Base-by-base conservation (phyloP, 2,888 invertebrate genomes). In the Aromia moschata region DNA sequence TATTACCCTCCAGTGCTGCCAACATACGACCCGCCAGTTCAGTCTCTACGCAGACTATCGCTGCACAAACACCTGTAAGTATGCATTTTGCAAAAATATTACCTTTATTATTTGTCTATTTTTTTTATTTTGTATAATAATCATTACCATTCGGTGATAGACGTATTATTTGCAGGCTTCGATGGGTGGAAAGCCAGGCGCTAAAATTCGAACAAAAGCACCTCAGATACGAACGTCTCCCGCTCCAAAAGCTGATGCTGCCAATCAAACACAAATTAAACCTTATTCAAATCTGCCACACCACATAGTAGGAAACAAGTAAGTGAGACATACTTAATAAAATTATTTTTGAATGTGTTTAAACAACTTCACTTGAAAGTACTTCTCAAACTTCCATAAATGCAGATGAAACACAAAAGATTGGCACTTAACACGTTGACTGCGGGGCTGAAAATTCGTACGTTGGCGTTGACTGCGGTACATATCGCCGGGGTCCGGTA, bases 41-140 rank as follows among this genome's bases (percentile, higher is more conserved):
- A 0, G 93, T 94, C 9, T 93, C 93, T 3, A 94, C 94, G 0
- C 94, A 94, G 80, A 94, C 94, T 0, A 79, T 79, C 53, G 80
- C 78, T 44, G 85, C 84, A 47, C 87, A 86, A 74, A 80, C 84
- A 0, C 85, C 85, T 76, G 86, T 85, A 74, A 68, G 74, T 70
- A 52, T 57, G 41, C 52, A 18, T n/a, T 58, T 33, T 25, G 7
- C 4, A 33, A 33, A 40, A 46, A 45, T 49, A 41, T 25, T 36
- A 20, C 3, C 14, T 15, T 11, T 38, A n/a, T 16, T 25, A 18
- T 1, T 4, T 37, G 15, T 38, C 11, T 33, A n/a, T 15, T 55
- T 18, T 25, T 30, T 41, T 36, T 18, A 38, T 37, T n/a, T 18
- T 45, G 17, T 53, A 41, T 58, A 49, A 54, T 58, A 46, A 54